phyloP scores from a whole-genome alignment of 2,888 invertebrate genomes.

The Amphipoea oculea region DNA sequence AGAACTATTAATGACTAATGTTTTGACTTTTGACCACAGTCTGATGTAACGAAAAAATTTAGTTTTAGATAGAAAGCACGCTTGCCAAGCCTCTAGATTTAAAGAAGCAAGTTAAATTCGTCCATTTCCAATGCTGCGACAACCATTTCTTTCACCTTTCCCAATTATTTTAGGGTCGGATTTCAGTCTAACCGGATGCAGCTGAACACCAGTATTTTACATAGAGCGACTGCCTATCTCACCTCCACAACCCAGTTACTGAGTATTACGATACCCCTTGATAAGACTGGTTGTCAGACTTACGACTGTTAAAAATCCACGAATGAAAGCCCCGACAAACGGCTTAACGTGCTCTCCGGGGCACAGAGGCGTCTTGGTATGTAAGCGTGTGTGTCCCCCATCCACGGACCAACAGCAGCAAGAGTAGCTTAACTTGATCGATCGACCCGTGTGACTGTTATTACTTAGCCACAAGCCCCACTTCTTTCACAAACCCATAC shows the following conservation, averaged over 20 bases:
- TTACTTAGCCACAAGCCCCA: neutral
- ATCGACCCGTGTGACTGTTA: neutral
- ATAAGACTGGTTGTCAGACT: neutral
- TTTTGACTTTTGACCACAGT: no score
- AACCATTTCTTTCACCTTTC: neutral
- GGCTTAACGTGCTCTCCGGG: neutral
- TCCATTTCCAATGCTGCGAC: neutral
- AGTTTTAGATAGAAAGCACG: neutral
- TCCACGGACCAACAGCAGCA: neutral
- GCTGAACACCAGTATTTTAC: neutral
- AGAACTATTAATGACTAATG: slow-evolving; percentile 7
- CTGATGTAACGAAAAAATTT: neutral
- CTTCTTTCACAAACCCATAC: neutral
- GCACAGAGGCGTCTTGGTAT: neutral
- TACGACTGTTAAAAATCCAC: neutral
- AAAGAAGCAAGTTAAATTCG: neutral
- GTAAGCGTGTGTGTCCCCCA: neutral
- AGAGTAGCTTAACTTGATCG: neutral
- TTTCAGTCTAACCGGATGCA: no score
- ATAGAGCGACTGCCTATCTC: no score
- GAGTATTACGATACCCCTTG: neutral
- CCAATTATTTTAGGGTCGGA: no score
- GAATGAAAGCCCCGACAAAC: neutral
- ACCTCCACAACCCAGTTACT: no score
- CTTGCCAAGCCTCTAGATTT: neutral